Percentiles rank a stretch among this genome's conserved stretches.
These are phyloP conservation scores for Chloropsis cyanopogon DNA, from an alignment of 2,113 vertebrate genomes.

Conservation along the genomic window DNA sequence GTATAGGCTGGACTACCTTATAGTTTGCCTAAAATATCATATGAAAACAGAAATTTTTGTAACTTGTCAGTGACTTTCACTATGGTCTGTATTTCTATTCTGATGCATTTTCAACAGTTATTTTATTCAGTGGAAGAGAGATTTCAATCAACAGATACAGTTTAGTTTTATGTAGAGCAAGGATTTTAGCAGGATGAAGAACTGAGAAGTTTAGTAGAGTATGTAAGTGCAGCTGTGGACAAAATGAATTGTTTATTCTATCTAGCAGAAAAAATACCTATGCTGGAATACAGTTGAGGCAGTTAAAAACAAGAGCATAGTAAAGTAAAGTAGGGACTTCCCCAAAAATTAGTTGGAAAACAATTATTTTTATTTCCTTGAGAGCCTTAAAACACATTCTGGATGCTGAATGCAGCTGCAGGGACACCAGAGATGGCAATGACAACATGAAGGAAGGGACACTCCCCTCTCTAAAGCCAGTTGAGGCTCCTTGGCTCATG, in stretches of 20 bases:
- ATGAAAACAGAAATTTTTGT: background rate
- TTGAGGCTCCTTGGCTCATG: background rate
- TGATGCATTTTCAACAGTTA: background rate
- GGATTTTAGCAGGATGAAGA: background rate
- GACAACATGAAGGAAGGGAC: background rate
- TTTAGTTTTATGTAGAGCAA: background rate
- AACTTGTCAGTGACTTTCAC: background rate
- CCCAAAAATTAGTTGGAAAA: background rate
- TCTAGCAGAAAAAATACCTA: background rate
- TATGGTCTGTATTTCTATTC: background rate
- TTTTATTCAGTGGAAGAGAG: background rate
- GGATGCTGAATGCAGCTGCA: background rate
- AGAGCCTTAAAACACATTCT: background rate
- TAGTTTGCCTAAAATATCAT: background rate
- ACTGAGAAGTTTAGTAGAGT: background rate
- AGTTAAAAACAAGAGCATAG: background rate
- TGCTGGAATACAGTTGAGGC: background rate
- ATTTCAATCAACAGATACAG: background rate
- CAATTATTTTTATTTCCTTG: background rate
- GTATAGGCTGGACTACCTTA: background rate
- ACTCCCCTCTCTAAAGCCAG: background rate
- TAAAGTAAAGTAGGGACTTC: background rate
- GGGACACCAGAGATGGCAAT: accelerated
- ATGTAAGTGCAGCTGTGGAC: background rate
- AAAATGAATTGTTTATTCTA: background rate